phyloP scores from a whole-genome alignment of 2,797 vertebrate species.

The Sparus aurata region DNA sequence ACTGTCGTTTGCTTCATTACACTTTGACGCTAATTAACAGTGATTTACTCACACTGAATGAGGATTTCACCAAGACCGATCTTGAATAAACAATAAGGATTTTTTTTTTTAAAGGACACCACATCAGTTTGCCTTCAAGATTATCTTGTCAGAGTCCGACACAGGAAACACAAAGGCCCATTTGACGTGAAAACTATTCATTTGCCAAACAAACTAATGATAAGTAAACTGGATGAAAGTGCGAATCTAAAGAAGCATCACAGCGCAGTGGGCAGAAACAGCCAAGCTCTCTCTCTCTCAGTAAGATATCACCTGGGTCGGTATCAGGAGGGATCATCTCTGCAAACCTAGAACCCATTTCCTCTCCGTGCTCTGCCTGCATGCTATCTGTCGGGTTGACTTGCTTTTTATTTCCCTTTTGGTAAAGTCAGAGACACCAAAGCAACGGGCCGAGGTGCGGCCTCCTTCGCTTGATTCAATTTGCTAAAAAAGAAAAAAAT shows the following conservation, averaged over 20 bases:
- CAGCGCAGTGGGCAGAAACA: not conserved
- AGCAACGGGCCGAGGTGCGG: slow-evolving; percentile 4
- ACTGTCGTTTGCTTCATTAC: slow-evolving; percentile 33
- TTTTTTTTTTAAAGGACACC: slow-evolving; percentile 6
- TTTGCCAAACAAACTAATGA: not conserved
- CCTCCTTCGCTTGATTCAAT: slow-evolving; percentile 15
- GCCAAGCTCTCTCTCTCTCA: slow-evolving; percentile 23
- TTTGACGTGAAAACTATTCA: not conserved
- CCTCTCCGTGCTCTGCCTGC: slow-evolving; percentile 28
- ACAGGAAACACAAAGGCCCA: not conserved
- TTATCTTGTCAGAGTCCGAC: not conserved
- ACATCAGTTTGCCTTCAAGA: slow-evolving; percentile 6
- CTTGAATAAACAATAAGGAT: slow-evolving; percentile 31
- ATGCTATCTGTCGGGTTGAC: slow-evolving; percentile 49
- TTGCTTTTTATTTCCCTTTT: slow-evolving; percentile 56
- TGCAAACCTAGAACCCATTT: slow-evolving; percentile 61
- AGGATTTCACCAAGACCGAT: slow-evolving; percentile 6
- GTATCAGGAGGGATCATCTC: slow-evolving; percentile 51
- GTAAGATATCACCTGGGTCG: slow-evolving; percentile 48
- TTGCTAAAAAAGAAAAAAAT: not conserved
- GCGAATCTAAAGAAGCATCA: slow-evolving; percentile 8
- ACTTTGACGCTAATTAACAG: slow-evolving; percentile 42
- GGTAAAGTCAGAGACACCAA: slow-evolving; percentile 39
- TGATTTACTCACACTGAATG: slow-evolving; percentile 20
- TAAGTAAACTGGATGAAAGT: not conserved